Evolutionary conservation across 1,140 invertebrate genomes (phyloP).

Genomic region (Amphibalanus amphitrite): DNA sequence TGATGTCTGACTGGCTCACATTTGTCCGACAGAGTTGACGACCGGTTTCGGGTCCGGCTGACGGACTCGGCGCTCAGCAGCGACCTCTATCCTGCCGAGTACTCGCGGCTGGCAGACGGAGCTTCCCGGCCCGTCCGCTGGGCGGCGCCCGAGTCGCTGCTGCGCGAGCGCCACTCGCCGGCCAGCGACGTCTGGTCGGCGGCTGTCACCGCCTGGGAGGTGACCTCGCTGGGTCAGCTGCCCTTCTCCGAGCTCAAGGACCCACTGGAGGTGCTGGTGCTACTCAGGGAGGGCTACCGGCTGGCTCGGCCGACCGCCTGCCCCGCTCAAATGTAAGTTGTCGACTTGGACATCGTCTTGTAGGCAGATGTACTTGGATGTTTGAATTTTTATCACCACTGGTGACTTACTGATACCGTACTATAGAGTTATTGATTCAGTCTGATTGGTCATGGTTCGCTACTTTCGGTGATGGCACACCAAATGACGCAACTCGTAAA

Average conservation of each 20-base stretch:
- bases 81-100: constrained; percentile 85
- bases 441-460: too few species aligned
- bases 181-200: constrained; percentile 51
- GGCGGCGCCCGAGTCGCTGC: constrained; percentile 73
- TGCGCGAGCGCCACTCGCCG: constrained; percentile 64
- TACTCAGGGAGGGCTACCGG: neutral
- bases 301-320: neutral
- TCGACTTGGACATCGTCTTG: too few species aligned
- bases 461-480: too few species aligned
- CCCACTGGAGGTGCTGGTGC: neutral
- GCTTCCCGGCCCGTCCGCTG: constrained; percentile 81
- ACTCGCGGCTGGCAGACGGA: constrained; percentile 85
- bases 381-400: too few species aligned
- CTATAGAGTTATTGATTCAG: too few species aligned
- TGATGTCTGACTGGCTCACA: neutral
- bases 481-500: too few species aligned
- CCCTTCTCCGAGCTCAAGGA: neutral
- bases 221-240: neutral
- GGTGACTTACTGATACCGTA: too few species aligned
- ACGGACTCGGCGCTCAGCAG: constrained; percentile 78
- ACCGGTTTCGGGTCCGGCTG: constrained; percentile 69
- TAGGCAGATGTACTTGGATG: too few species aligned
- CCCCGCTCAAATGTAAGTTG: neutral
- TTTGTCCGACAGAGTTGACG: constrained; percentile 46
- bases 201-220: neutral